Evolutionary conservation across 35 echinoderm and acorn worm genomes (phyloP).

Genomic region (Heliocidaris erythrogramma): DNA sequence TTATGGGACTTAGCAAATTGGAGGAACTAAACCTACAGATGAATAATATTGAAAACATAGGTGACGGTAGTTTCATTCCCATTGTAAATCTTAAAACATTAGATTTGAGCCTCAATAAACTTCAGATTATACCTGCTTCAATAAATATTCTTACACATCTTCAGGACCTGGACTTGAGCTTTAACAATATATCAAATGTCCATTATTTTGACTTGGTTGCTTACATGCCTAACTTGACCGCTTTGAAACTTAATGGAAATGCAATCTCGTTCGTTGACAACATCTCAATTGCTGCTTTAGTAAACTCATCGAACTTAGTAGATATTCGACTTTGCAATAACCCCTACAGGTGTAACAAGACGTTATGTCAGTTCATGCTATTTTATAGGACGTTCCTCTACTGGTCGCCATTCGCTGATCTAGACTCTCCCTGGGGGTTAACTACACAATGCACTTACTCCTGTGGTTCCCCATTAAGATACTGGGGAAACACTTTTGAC

Average conservation of each 20-base stretch:
- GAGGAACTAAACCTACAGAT: neutral
- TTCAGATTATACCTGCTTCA: neutral
- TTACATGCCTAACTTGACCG: neutral
- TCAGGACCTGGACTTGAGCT: neutral
- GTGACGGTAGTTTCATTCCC: neutral
- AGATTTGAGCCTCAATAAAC: conserved; percentile 4
- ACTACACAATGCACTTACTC: neutral
- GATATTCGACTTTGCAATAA: neutral
- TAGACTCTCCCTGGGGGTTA: neutral
- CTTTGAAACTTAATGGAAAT: conserved; percentile 13
- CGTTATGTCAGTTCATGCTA: neutral
- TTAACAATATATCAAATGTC: conserved; percentile 9
- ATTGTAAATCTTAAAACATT: neutral
- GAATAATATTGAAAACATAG: neutral
- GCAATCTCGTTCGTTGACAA: neutral
- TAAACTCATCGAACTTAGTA: neutral
- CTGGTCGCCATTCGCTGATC: neutral
- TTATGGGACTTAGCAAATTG: neutral
- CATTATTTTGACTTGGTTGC: neutral
- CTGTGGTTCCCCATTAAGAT: neutral
- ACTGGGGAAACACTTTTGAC: neutral
- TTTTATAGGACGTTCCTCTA: neutral
- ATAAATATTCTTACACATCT: neutral
- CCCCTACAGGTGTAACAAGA: neutral
- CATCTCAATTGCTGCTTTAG: neutral